These are phyloP conservation scores for Xylophagus ater DNA, from an alignment of 2,888 invertebrate genomes.

Conservation along the genomic window DNA sequence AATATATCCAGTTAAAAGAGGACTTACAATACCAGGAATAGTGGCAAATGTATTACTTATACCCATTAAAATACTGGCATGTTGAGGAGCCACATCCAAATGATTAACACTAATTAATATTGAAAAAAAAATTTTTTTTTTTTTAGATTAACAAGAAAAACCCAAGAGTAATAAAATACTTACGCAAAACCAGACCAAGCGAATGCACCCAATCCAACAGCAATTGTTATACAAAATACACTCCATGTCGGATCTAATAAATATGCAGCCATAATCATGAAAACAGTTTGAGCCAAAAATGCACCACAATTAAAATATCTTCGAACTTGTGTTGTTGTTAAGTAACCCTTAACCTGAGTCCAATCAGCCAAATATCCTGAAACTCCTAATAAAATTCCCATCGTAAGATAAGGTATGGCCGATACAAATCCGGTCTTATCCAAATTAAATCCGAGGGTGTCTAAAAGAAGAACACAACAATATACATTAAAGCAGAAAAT, in stretches of 20 bases:
- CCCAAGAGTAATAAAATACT: constrained; percentile 21
- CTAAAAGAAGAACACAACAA: constrained; percentile 39
- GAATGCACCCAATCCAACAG: constrained; percentile 83
- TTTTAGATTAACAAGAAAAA: neutral
- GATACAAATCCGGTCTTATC: constrained; percentile 73
- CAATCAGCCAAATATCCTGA: constrained; percentile 79
- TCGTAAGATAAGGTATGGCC: constrained; percentile 78
- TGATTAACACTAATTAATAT: constrained; percentile 76
- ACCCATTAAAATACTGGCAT: constrained; percentile 86
- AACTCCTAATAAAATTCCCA: constrained; percentile 69
- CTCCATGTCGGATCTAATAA: constrained; percentile 54
- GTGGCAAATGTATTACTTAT: constrained; percentile 85
- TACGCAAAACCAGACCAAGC: constrained; percentile 88
- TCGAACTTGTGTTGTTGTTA: constrained; percentile 65
- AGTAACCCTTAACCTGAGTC: constrained; percentile 49
- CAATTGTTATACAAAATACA: constrained; percentile 73
- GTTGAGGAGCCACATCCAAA: constrained; percentile 82
- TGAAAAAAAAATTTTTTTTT: constrained; percentile 29
- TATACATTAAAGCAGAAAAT: neutral
- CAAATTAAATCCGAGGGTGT: constrained; percentile 59
- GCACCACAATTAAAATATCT: constrained; percentile 64
- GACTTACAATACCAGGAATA: constrained; percentile 84
- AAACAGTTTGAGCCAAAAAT: constrained; percentile 67
- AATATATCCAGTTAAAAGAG: constrained; percentile 66
- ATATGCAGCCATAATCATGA: constrained; percentile 75